Conservation (phyloP, 2,797 vertebrate species). For the Apogon talboti region DNA sequence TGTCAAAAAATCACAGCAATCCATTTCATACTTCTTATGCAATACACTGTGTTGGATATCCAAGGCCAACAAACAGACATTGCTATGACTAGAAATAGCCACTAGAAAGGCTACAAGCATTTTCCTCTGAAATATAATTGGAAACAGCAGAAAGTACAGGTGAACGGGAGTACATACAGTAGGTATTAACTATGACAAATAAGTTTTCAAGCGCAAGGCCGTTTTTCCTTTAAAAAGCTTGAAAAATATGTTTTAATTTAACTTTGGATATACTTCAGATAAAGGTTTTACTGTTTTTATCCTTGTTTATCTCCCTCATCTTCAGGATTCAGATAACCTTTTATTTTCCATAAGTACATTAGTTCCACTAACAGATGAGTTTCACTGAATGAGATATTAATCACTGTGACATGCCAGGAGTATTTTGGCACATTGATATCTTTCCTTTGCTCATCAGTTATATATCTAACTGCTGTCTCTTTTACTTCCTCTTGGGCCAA, state of each 20-base stretch:
- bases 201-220: neutral
- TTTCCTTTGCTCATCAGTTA: slow-evolving; percentile 28
- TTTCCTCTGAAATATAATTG: neutral
- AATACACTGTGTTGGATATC: too few species aligned
- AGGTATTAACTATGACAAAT: neutral
- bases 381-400: slow-evolving; percentile 47
- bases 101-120: too few species aligned
- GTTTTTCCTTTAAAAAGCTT: neutral
- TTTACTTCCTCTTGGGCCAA: slow-evolving; percentile 2
- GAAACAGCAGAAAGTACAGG: too few species aligned
- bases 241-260: slow-evolving; percentile 9
- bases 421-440: slow-evolving; percentile 42
- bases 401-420: slow-evolving; percentile 27
- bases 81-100: too few species aligned
- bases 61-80: too few species aligned
- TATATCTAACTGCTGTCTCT: slow-evolving; percentile 36
- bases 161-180: too few species aligned
- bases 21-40: too few species aligned
- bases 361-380: slow-evolving; percentile 37
- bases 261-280: neutral
- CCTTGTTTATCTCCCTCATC: slow-evolving; percentile 11
- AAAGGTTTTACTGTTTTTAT: slow-evolving; percentile 13
- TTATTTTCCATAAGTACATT: slow-evolving; percentile 45
- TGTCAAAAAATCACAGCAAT: too few species aligned
- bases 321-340: slow-evolving; percentile 31